phyloP scores from a whole-genome alignment of 2,113 vertebrate species.

The Agelaius phoeniceus region DNA sequence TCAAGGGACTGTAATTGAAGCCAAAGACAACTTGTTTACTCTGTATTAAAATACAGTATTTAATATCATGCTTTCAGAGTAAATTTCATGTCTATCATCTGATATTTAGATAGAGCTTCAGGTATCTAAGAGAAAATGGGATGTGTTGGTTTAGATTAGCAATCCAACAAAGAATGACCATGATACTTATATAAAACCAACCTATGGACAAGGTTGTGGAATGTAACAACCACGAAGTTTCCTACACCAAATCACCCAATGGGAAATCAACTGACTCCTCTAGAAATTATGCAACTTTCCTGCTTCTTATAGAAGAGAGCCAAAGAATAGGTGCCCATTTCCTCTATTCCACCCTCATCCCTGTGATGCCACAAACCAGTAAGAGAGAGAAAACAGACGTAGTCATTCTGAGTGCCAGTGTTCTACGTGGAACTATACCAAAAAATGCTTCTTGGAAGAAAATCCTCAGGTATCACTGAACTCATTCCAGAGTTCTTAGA shows the following conservation, averaged over 20 bases:
- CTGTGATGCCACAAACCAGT: neutral
- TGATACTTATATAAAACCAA: neutral
- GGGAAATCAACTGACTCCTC: neutral
- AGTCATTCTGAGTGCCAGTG: neutral
- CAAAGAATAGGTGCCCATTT: neutral
- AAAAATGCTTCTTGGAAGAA: neutral
- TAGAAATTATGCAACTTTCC: neutral
- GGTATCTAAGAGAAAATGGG: neutral
- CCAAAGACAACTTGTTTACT: neutral
- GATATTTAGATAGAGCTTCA: neutral
- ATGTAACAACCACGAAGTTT: neutral
- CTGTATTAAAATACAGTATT: constrained; percentile 2
- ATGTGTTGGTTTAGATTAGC: neutral
- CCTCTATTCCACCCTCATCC: neutral
- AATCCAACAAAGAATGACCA: neutral
- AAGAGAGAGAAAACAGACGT: neutral
- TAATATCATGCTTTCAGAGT: neutral
- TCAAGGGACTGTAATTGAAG: neutral
- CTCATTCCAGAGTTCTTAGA: neutral
- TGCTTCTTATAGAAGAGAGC: neutral
- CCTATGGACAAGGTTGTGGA: rapidly evolving
- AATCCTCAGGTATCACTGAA: neutral
- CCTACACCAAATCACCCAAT: rapidly evolving
- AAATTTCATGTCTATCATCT: neutral
- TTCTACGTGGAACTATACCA: neutral